Evolutionary conservation across 1,140 invertebrate genomes (phyloP), one percentile per base, ranked within the genome.

Genomic region (Lamellibrachia luymesi): DNA sequence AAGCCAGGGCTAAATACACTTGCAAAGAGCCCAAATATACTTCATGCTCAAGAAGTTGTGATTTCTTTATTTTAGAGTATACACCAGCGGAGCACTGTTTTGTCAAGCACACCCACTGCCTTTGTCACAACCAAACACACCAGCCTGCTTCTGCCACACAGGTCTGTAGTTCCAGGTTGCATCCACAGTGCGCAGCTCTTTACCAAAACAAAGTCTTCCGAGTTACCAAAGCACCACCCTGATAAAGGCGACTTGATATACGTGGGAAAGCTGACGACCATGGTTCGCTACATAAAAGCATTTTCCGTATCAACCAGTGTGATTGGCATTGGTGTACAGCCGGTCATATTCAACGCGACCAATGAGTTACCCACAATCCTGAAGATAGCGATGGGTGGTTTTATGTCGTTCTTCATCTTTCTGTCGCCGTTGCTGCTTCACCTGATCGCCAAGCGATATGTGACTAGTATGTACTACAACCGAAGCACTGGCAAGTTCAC

Each of bases 371-470:
- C 93, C 64, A 64, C 94, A 17, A 51, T 97, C 0, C 95, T 96
- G 5, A 95, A 97, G 90, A 95, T 97, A 0, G 97, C 97, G 5
- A 93, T 97, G 6, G 97, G 97, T 94, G 97, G 97, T 1, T 96
- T 98, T 90, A 96, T 98, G 2, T 97, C 97, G 50, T 97, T 98
- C 94, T 98, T 98, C 95, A 98, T 98, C 5, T 97, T 98, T 94
- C 96, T 97, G 0, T 98, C 98, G 6, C 98, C 98, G 1, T 90
- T 98, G 38, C 95, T 99, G 50, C 96, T 99, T 93, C 98, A 99
- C 96, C 96, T 97, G 6, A 96, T 99, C 25, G 97, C 98, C 4
- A 98, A 98, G 95, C 98, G 98, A 96, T 99, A 99, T 97, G 97
- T 99, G 0, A 97, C 97, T 0, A 96, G 97, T 93, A 96, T 99